phyloP scores from a whole-genome alignment of 1,140 invertebrate genomes.

The Drosophila yakuba region DNA sequence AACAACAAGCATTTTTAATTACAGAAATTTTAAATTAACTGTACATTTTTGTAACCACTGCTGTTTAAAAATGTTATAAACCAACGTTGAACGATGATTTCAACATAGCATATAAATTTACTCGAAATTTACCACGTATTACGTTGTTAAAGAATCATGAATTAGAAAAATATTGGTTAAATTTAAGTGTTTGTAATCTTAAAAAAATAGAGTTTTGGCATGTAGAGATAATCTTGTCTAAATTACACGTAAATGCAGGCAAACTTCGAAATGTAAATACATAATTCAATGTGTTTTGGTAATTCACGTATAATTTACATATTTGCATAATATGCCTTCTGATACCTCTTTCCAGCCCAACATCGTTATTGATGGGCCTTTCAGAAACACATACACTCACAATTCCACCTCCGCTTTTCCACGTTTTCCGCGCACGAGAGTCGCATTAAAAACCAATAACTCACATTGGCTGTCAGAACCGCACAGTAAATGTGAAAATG shows the following conservation, averaged over 20 bases:
- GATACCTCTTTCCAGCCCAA: conserved; percentile 12
- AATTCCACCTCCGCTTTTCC: conserved; percentile 2
- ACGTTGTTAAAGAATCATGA: too few relatives aligned
- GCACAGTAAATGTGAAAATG: conserved; percentile 29
- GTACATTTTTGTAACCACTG: too few relatives aligned
- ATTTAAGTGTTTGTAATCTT: too few relatives aligned
- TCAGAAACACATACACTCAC: conserved; percentile 13
- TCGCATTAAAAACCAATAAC: conserved; percentile 73
- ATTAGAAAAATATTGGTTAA: too few relatives aligned
- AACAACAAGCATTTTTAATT: background rate
- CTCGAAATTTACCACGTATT: too few relatives aligned
- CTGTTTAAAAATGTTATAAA: too few relatives aligned
- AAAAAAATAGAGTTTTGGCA: background rate
- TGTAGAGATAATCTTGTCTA: background rate
- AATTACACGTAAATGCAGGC: background rate
- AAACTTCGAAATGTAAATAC: background rate
- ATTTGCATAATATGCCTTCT: conserved; percentile 44
- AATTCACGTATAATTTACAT: conserved; percentile 36
- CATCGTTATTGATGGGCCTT: conserved; percentile 45
- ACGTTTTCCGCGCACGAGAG: conserved; percentile 25
- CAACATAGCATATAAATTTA: too few relatives aligned
- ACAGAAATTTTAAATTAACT: too few relatives aligned
- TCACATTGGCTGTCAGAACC: conserved; percentile 60
- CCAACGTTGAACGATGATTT: too few relatives aligned
- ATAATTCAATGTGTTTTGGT: conserved; percentile 22